Conservation (phyloP, 2,888 invertebrate species). For the Drosophila mettleri region DNA sequence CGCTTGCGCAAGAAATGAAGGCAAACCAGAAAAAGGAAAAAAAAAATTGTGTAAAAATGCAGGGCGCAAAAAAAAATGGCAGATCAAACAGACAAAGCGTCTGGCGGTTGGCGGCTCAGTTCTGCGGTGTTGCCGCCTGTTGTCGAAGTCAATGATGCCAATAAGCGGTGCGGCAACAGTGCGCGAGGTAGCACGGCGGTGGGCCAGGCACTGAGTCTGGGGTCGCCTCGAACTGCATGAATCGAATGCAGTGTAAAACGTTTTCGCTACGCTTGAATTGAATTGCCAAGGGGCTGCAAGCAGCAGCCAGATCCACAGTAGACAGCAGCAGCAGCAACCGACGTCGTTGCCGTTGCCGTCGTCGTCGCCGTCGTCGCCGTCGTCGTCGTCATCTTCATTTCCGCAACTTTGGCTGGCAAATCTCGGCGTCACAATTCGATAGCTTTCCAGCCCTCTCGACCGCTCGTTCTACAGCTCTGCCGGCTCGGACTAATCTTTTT, state of each 20-base stretch:
- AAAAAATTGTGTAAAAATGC: conserved; percentile 32
- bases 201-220: neutral
- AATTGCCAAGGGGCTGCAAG: conserved; percentile 34
- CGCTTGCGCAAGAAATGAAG: conserved; percentile 63
- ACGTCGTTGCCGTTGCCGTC: conserved; percentile 6
- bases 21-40: conserved; percentile 28
- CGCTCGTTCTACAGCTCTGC: neutral
- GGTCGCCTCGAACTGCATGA: conserved; percentile 31
- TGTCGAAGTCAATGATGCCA: conserved; percentile 74
- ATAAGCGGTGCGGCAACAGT: conserved; percentile 52
- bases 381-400: conserved; percentile 38
- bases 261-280: conserved; percentile 77
- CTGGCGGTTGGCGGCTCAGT: conserved; percentile 61
- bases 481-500: conserved; percentile 31
- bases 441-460: conserved; percentile 54
- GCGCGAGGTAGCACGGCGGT: neutral
- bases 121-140: conserved; percentile 70
- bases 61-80: conserved; percentile 45
- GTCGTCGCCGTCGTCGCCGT: conserved; percentile 23
- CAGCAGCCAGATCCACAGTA: conserved; percentile 23
- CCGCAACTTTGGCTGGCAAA: conserved; percentile 38
- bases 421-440: conserved; percentile 68
- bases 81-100: conserved; percentile 53
- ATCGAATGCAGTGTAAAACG: conserved; percentile 67
- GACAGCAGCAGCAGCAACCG: conserved; percentile 30